phyloP scores from a whole-genome alignment of 2,797 vertebrate genomes.

The Octomys mimax region DNA sequence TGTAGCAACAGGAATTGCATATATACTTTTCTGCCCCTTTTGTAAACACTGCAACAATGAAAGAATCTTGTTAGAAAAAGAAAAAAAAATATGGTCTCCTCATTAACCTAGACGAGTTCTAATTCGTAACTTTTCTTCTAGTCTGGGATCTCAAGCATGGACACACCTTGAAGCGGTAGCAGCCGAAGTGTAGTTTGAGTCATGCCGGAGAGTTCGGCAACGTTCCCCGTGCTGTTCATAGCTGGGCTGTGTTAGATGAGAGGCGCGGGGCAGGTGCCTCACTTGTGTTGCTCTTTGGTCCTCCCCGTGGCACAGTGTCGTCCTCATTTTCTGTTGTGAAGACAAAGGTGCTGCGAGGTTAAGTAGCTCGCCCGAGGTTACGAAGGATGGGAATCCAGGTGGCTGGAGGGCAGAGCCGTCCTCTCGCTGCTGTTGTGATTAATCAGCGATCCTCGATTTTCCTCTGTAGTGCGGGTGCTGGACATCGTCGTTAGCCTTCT shows the following conservation, averaged over 20 bases:
- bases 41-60: background rate
- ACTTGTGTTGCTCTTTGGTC: too few species aligned
- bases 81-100: background rate
- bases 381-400: background rate
- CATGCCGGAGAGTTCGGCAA: background rate
- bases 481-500: background rate
- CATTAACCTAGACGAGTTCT: background rate
- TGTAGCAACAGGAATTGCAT: slow-evolving; percentile 19
- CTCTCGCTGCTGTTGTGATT: background rate
- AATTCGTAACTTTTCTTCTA: background rate
- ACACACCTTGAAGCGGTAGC: background rate
- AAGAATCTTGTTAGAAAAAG: background rate
- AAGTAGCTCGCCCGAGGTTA: background rate
- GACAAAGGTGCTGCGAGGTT: background rate
- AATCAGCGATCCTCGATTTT: background rate
- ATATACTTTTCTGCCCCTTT: background rate
- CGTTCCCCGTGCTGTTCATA: background rate
- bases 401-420: background rate
- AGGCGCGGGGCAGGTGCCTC: background rate
- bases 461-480: background rate
- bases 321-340: background rate
- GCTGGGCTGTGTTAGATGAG: background rate
- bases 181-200: background rate
- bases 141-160: background rate
- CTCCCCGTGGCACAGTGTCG: background rate